A percentile compares a stretch with the other conserved stretches of the same genome.
Conservation (phyloP, 2,113 vertebrate genomes). For the Callithrix jacchus region DNA sequence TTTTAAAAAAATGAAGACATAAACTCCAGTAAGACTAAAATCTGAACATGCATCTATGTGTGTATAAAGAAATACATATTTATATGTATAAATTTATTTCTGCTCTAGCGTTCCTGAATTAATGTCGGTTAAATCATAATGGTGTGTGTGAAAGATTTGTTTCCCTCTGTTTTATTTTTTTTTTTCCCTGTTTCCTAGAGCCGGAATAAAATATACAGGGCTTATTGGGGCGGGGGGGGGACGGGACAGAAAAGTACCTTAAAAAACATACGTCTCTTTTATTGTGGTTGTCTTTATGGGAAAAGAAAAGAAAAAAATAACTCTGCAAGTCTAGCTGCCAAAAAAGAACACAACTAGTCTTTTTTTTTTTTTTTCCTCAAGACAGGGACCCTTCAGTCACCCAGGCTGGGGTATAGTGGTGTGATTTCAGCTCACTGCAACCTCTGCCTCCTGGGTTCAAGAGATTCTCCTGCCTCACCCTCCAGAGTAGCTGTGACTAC, state of each 20-base stretch:
- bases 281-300: too few species aligned
- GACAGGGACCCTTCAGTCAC: too few species aligned
- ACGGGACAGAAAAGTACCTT: not conserved
- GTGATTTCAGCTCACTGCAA: too few species aligned
- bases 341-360: not conserved
- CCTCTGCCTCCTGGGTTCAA: too few species aligned
- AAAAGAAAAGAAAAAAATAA: too few species aligned
- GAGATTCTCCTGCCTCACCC: too few species aligned
- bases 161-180: not conserved
- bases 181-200: not conserved
- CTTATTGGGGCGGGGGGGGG: not conserved
- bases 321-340: not conserved
- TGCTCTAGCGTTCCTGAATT: conserved; percentile 43
- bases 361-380: too few species aligned
- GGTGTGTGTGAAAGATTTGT: not conserved
- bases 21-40: conserved; percentile 2
- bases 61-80: not conserved
- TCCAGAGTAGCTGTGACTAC: too few species aligned
- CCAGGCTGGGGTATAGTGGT: too few species aligned
- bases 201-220: conserved; percentile 64
- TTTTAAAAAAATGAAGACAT: conserved; percentile 21
- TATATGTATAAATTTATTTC: not conserved
- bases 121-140: conserved; percentile 55
- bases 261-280: not conserved
- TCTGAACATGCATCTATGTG: not conserved